phyloP scores from a whole-genome alignment of 2,888 invertebrate species.

The Cheilosia impressa region DNA sequence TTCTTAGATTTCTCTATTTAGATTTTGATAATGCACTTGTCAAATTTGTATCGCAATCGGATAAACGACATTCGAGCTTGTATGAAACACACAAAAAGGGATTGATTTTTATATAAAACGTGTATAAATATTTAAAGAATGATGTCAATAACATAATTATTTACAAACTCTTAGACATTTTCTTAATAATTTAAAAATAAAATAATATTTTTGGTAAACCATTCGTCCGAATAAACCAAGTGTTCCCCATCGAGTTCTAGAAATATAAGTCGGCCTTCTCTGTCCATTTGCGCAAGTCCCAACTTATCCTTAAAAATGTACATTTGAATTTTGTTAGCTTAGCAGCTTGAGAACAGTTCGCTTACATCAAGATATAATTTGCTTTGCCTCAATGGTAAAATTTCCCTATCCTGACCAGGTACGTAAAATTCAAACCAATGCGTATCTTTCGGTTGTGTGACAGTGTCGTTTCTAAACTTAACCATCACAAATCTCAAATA shows the following conservation, averaged over 20 bases:
- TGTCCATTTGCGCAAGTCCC: conserved; percentile 89
- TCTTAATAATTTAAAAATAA: conserved; percentile 49
- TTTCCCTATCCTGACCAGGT: conserved; percentile 89
- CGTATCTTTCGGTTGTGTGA: conserved; percentile 93
- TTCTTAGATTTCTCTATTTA: too few species aligned
- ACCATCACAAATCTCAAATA: conserved; percentile 90
- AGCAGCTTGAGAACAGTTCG: neutral
- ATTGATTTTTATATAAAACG: too few species aligned
- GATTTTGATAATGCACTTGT: too few species aligned
- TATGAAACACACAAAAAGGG: too few species aligned
- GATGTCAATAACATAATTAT: neutral
- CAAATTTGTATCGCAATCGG: too few species aligned
- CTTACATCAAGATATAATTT: conserved; percentile 89
- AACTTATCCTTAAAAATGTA: conserved; percentile 88
- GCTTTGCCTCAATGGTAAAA: conserved; percentile 89
- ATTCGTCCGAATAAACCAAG: conserved; percentile 88
- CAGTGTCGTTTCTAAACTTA: conserved; percentile 92
- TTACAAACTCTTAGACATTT: neutral
- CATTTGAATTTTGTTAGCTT: conserved; percentile 39
- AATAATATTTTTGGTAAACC: conserved; percentile 89
- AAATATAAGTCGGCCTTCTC: conserved; percentile 88
- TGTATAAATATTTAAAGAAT: neutral
- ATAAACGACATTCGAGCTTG: too few species aligned
- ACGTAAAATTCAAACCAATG: conserved; percentile 98
- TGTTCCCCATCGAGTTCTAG: conserved; percentile 90